Evolutionary conservation across 2,888 invertebrate genomes (phyloP), one percentile per base, ranked within the genome.

Genomic region (Drosophila vallismaia): DNA sequence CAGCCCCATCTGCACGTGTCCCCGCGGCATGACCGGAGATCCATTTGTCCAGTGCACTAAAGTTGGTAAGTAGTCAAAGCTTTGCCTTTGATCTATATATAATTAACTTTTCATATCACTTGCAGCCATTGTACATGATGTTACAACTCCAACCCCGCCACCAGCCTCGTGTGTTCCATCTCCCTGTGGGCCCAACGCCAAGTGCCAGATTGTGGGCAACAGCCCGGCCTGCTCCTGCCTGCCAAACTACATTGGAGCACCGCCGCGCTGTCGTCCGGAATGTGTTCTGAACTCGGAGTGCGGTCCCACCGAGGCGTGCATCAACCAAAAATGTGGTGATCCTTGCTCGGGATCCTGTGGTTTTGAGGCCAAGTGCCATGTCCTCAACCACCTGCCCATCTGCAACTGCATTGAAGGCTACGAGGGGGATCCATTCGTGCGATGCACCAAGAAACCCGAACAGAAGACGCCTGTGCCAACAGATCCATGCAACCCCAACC

Each of bases 1-100:
- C 90, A 96, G 95, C 86, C 97, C 97, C 3, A 96, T 97, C 72
- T 97, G 97, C 88, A 95, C 96, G 3, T 97, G 97, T 82, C 95
- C 96, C 46, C 92, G 94, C 44, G 95, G 96, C n/a, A 95, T 94
- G 92, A 95, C 95, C 40, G 97, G 97, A 48, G 96, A 97, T 94
- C 97, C 97, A 55, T 97, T 97, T 89, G 94, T 94, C 3, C 94
- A 94, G 87, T 97, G 97, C 86, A 93, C 94, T 53, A 93, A 93
- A 76, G 92, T 93, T 86, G 93, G 95, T 96, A 94, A 94, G 94
- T 93, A 60, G 8, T 36, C n/a, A 24, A 10, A 36, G 40, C n/a
- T 4, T 6, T n/a, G 10, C 36, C n/a, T 36, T 9, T n/a, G 19
- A 19, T 19, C 19, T 19, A 2, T 2, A 19, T 19, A 19, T 19